Conservation (phyloP, 2,113 vertebrate genomes). For the Etheostoma cragini region DNA sequence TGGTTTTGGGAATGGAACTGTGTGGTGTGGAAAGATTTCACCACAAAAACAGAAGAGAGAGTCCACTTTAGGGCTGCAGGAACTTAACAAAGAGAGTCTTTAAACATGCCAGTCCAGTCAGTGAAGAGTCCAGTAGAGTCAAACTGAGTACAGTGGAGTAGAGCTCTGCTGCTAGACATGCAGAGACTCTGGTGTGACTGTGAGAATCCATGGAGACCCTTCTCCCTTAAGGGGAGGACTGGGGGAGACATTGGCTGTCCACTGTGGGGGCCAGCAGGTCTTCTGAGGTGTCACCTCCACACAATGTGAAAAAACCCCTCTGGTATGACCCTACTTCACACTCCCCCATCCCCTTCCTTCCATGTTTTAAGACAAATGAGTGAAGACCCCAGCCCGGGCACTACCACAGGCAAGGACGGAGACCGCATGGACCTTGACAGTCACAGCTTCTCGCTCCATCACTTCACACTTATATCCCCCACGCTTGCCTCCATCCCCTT, state of each 20-base stretch:
- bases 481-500: conserved; percentile 36
- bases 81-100: conserved; percentile 78
- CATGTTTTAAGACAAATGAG: conserved; percentile 70
- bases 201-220: conserved; percentile 70
- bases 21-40: conserved; percentile 79
- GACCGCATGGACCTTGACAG: conserved; percentile 61
- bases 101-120: conserved; percentile 57
- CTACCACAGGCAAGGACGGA: conserved; percentile 83
- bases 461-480: conserved; percentile 75
- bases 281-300: conserved; percentile 79
- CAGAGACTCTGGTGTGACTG: conserved; percentile 72
- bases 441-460: conserved; percentile 74
- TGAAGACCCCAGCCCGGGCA: conserved; percentile 67
- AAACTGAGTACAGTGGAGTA: conserved; percentile 50
- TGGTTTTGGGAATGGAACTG: conserved; percentile 77
- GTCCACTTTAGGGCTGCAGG: conserved; percentile 63
- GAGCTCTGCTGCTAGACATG: conserved; percentile 54
- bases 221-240: conserved; percentile 68
- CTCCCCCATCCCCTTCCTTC: conserved; percentile 61
- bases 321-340: conserved; percentile 73
- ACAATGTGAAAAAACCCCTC: conserved; percentile 82
- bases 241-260: conserved; percentile 69
- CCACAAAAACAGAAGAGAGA: conserved; percentile 69
- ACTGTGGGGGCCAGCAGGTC: conserved; percentile 72
- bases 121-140: conserved; percentile 53